Conservation (phyloP, 2,113 vertebrate species). For the Bufo gargarizans region DNA sequence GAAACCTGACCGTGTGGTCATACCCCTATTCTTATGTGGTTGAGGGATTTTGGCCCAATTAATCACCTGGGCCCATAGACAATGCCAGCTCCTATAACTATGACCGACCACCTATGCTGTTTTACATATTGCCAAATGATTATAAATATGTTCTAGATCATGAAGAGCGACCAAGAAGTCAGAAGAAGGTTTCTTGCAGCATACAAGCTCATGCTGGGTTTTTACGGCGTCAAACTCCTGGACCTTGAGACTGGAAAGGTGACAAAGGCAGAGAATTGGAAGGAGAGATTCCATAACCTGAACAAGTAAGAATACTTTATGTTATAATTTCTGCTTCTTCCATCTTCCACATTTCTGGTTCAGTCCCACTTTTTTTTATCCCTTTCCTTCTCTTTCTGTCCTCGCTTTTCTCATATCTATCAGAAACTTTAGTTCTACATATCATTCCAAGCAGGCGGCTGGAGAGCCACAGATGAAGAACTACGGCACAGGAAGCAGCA, state of each 20-base stretch:
- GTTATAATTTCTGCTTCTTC: too few species aligned
- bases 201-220: slow-evolving; percentile 93
- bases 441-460: too few species aligned
- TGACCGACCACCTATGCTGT: background rate
- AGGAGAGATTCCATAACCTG: slow-evolving; percentile 86
- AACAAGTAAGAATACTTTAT: slow-evolving; percentile 76
- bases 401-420: too few species aligned
- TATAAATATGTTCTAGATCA: slow-evolving; percentile 69
- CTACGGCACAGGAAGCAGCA: too few species aligned
- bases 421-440: too few species aligned
- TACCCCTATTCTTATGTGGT: too few species aligned
- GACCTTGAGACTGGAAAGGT: slow-evolving; percentile 78
- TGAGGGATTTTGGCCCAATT: too few species aligned
- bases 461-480: too few species aligned
- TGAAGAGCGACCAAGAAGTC: slow-evolving; percentile 79
- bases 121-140: background rate
- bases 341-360: background rate
- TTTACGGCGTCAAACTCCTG: slow-evolving; percentile 86
- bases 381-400: too few species aligned
- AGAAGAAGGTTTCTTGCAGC: slow-evolving; percentile 81
- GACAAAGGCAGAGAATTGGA: slow-evolving; percentile 83
- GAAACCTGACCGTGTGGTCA: too few species aligned
- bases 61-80: too few species aligned
- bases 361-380: background rate
- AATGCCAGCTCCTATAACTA: background rate